Conservation (phyloP, 1,140 invertebrate species). For the Pseudomyrmex gracilis region DNA sequence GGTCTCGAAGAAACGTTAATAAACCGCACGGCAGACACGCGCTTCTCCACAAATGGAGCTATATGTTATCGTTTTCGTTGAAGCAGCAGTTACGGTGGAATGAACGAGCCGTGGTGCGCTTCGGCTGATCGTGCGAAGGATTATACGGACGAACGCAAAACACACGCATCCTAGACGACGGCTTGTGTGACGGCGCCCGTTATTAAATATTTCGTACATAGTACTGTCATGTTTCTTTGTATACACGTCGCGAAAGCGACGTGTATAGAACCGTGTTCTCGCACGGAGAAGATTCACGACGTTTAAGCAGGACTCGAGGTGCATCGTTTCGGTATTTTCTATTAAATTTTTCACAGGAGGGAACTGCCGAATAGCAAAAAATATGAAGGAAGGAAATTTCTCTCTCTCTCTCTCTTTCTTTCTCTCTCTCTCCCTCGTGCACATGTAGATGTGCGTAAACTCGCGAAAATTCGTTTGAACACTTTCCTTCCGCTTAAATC, state of each 20-base stretch:
- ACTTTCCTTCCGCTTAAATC: neutral
- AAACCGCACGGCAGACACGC: conserved; percentile 52
- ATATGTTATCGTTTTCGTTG: conserved; percentile 67
- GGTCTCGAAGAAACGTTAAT: conserved; percentile 64
- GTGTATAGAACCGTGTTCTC: neutral
- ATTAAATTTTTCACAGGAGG: neutral
- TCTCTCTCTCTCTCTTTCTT: neutral
- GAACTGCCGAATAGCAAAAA: neutral
- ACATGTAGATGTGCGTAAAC: neutral
- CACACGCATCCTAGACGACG: neutral
- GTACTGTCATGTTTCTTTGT: conserved; percentile 16
- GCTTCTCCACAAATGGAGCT: conserved; percentile 54
- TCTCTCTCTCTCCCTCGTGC: neutral
- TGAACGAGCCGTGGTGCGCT: conserved; percentile 31
- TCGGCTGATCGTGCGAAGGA: conserved; percentile 36
- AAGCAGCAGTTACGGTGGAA: conserved; percentile 50
- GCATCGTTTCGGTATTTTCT: neutral
- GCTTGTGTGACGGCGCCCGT: neutral
- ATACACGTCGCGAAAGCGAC: neutral
- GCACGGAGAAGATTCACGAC: neutral
- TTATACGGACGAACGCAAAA: conserved; percentile 29
- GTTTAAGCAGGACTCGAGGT: neutral
- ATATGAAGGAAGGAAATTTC: neutral
- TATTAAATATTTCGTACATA: conserved; percentile 43
- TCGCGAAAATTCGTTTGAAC: neutral